These are phyloP conservation scores for Enteromius argenteus DNA, from an alignment of 2,797 vertebrate genomes.

Conservation along the genomic window DNA sequence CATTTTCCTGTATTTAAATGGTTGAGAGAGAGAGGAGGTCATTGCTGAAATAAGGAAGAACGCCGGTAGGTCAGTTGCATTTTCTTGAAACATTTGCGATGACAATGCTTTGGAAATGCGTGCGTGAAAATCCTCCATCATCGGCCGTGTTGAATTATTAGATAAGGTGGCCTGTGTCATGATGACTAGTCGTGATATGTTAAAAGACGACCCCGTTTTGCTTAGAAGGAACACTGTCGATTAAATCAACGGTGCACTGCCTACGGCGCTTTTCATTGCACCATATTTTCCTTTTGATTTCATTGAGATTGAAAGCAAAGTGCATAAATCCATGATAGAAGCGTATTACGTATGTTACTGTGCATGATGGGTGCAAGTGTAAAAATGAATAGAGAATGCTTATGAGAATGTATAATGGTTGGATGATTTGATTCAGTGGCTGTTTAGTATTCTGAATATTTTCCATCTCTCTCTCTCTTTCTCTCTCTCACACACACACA, in stretches of 20 bases:
- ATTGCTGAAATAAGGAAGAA: conserved; percentile 68
- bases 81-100: conserved; percentile 29
- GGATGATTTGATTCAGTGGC: background rate
- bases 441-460: conserved; percentile 17
- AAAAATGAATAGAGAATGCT: background rate
- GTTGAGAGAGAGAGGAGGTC: conserved; percentile 75
- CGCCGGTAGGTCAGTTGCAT: conserved; percentile 71
- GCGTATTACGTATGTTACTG: background rate
- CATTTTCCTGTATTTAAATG: conserved; percentile 80
- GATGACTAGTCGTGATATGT: conserved; percentile 36
- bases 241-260: conserved; percentile 39
- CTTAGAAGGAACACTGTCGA: conserved; percentile 8
- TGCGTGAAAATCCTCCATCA: conserved; percentile 26
- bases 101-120: conserved; percentile 26
- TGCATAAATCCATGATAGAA: conserved; percentile 1
- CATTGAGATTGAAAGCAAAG: conserved; percentile 36
- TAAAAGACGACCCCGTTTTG: conserved; percentile 19
- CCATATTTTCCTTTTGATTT: conserved; percentile 42
- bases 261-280: conserved; percentile 20
- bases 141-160: conserved; percentile 21
- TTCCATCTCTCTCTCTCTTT: conserved; percentile 42
- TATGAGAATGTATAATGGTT: background rate
- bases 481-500: conserved; percentile 19
- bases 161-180: conserved; percentile 44
- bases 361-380: background rate